These are phyloP conservation scores for Pissodes strobi DNA, from an alignment of 1,140 invertebrate species.

Conservation along the genomic window DNA sequence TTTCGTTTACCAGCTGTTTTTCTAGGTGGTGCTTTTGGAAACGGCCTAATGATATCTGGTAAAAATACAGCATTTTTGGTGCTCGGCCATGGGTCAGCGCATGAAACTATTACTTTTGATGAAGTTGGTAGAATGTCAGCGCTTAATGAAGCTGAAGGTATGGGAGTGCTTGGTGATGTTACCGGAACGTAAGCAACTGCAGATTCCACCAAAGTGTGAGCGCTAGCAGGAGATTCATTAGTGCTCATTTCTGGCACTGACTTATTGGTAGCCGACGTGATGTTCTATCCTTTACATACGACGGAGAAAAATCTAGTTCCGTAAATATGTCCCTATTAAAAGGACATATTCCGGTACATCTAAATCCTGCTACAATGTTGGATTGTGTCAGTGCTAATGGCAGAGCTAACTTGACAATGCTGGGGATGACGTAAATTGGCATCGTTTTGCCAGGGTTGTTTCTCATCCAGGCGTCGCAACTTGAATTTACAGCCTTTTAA, in stretches of 20 bases:
- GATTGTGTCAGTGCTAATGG: constrained; percentile 26
- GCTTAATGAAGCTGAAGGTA: no score
- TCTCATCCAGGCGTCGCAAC: constrained; percentile 3
- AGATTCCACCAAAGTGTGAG: background rate
- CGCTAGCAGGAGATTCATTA: background rate
- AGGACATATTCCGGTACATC: constrained; percentile 14
- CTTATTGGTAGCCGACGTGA: background rate
- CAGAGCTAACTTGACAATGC: constrained; percentile 52
- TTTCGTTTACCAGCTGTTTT: background rate
- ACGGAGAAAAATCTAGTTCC: background rate
- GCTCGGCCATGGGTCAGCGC: background rate
- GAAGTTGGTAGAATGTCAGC: background rate
- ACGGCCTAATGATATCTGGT: no score
- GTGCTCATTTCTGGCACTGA: background rate
- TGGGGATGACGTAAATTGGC: constrained; percentile 58
- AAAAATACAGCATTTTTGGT: background rate
- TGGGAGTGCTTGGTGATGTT: no score
- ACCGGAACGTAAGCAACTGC: no score
- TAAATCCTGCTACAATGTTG: constrained; percentile 31
- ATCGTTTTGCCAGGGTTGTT: constrained; percentile 44
- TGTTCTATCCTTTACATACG: background rate
- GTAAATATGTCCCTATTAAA: constrained; percentile 1
- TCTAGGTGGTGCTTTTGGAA: no score
- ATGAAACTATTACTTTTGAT: no score
- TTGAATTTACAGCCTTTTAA: no score